A percentile compares a stretch with the other conserved stretches of the same genome.
phyloP scores from a whole-genome alignment of 2,113 vertebrate genomes.

The Cyanistes caeruleus region DNA sequence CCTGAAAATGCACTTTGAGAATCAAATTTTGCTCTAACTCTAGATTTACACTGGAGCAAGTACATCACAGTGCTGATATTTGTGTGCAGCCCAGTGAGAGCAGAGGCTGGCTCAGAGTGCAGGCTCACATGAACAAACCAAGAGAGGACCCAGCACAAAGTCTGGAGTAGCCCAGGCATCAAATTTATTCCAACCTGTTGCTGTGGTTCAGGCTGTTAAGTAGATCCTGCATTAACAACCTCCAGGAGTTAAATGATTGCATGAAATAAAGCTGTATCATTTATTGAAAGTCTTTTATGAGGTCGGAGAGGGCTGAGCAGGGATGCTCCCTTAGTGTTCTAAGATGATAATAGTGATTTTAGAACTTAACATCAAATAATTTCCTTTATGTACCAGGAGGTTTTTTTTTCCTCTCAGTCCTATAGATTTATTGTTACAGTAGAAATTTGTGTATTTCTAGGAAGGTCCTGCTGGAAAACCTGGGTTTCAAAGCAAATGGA shows the following conservation, averaged over 20 bases:
- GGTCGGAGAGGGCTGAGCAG: not conserved
- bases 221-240: not conserved
- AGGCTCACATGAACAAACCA: not conserved
- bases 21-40: slow-evolving; percentile 21
- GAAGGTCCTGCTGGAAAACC: not conserved
- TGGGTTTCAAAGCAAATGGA: not conserved
- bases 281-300: not conserved
- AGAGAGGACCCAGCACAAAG: not conserved
- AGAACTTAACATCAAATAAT: not conserved
- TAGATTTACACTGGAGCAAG: slow-evolving; percentile 29
- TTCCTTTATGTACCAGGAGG: not conserved
- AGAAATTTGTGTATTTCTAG: not conserved
- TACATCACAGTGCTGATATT: not conserved
- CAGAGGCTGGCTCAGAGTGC: not conserved
- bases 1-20: slow-evolving; percentile 29
- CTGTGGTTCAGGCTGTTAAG: not conserved
- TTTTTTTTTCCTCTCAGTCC: not conserved
- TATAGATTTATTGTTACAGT: not conserved
- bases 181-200: not conserved
- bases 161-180: not conserved
- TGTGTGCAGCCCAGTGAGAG: not conserved
- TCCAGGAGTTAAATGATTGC: not conserved
- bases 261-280: not conserved
- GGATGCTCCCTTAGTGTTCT: accelerated
- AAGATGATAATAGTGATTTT: not conserved